These are phyloP conservation scores for Drosophila paracracens DNA, from an alignment of 2,888 invertebrate species.

Conservation along the genomic window DNA sequence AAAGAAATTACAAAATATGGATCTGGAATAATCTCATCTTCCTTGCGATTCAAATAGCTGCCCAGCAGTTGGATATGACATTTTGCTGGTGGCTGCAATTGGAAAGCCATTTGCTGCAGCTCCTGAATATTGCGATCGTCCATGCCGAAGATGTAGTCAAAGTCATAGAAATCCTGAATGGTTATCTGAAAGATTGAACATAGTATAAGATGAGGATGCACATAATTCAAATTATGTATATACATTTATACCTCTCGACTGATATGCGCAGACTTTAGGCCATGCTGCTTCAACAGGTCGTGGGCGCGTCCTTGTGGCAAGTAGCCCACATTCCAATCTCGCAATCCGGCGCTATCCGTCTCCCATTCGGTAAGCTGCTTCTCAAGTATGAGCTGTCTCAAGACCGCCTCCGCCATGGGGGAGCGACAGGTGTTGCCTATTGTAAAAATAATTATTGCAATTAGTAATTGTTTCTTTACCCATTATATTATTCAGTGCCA, in stretches of 20 bases:
- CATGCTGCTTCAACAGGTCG: slow-evolving; percentile 86
- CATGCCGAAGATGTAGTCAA: slow-evolving; percentile 97
- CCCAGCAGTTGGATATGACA: slow-evolving; percentile 92
- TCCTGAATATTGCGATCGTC: slow-evolving; percentile 92
- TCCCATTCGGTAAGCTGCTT: slow-evolving; percentile 88
- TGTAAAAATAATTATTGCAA: background rate
- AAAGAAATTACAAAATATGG: slow-evolving; percentile 92
- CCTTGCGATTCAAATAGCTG: slow-evolving; percentile 90
- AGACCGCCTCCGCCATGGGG: slow-evolving; percentile 96
- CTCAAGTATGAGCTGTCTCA: slow-evolving; percentile 84
- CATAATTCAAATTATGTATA: background rate
- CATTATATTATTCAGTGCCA: background rate
- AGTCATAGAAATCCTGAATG: slow-evolving; percentile 90
- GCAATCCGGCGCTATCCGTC: slow-evolving; percentile 95
- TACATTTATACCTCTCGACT: slow-evolving; percentile 86
- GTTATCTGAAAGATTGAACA: slow-evolving; percentile 87
- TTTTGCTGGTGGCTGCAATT: slow-evolving; percentile 87
- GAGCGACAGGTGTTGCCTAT: slow-evolving; percentile 97
- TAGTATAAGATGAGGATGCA: background rate
- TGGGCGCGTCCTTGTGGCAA: slow-evolving; percentile 90
- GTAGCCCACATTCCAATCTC: slow-evolving; percentile 93
- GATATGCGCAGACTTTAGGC: slow-evolving; percentile 87
- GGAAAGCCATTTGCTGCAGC: slow-evolving; percentile 85
- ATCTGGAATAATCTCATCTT: slow-evolving; percentile 92
- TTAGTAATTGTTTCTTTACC: background rate